Conservation (phyloP, 2,797 vertebrate genomes). For the Eleutherodactylus coqui region DNA sequence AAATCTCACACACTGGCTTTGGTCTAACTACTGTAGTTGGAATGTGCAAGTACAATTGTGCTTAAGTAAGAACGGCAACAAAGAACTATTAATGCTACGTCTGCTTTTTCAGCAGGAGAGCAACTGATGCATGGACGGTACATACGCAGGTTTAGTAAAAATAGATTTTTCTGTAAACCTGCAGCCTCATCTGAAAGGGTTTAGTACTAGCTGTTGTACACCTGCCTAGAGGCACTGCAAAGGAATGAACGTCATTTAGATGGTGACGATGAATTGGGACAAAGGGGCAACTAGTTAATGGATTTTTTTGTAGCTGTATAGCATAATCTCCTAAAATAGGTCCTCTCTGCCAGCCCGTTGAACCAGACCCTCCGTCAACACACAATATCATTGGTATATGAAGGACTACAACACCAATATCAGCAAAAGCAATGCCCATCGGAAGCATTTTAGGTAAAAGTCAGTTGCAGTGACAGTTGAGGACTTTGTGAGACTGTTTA, state of each 20-base stretch:
- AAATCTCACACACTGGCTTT: background rate
- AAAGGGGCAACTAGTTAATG: background rate
- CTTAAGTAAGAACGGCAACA: background rate
- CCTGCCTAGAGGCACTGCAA: slow-evolving; percentile 27
- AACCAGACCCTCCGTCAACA: background rate
- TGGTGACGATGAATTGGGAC: background rate
- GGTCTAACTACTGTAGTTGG: background rate
- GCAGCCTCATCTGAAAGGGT: slow-evolving; percentile 48
- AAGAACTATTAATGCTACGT: slow-evolving; percentile 37
- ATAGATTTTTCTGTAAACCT: slow-evolving; percentile 51
- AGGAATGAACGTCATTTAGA: slow-evolving; percentile 17
- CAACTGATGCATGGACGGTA: slow-evolving; percentile 41
- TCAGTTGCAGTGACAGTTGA: no score
- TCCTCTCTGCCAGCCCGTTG: no score
- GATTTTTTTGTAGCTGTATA: background rate
- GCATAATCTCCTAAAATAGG: background rate
- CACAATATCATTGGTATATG: background rate
- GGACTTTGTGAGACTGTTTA: no score
- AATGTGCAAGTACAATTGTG: background rate
- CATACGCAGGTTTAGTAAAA: slow-evolving; percentile 51
- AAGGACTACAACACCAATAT: background rate
- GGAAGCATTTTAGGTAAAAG: no score
- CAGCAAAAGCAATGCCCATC: no score
- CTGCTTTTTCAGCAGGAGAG: slow-evolving; percentile 41
- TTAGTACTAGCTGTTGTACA: slow-evolving; percentile 42